A percentile compares a stretch with the other conserved stretches of the same genome.
phyloP scores from a whole-genome alignment of 2,797 vertebrate genomes.

The Mormyrus proboscirostris region DNA sequence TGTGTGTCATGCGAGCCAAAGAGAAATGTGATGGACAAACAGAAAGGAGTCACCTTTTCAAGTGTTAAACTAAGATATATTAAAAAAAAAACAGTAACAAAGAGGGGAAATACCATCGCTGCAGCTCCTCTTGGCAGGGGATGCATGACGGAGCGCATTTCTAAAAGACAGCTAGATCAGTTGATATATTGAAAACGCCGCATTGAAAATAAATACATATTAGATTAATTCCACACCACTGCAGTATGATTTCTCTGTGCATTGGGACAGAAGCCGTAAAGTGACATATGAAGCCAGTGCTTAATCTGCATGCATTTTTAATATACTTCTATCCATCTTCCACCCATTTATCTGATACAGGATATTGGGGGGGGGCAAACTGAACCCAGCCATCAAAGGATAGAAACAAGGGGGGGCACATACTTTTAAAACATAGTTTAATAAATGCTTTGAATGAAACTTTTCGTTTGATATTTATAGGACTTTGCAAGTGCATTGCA shows the following conservation, averaged over 20 bases:
- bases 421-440: not conserved
- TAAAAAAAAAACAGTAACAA: not conserved
- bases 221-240: not conserved
- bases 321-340: not conserved
- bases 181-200: not conserved
- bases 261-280: not conserved
- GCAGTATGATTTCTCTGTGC: not conserved
- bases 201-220: not conserved
- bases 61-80: not conserved
- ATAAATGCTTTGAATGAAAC: not conserved
- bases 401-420: not conserved
- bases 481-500: not conserved
- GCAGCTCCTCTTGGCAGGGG: not conserved
- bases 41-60: not conserved
- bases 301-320: not conserved
- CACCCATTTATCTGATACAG: not conserved
- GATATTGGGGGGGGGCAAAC: not conserved
- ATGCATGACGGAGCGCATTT: not conserved
- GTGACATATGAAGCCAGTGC: not conserved
- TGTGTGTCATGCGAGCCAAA: not conserved
- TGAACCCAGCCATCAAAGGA: not conserved
- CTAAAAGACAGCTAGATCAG: not conserved
- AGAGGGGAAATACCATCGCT: not conserved
- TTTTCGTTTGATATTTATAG: not conserved
- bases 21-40: not conserved